These are phyloP conservation scores for Orius insidiosus DNA, from an alignment of 1,140 invertebrate species.

Conservation along the genomic window DNA sequence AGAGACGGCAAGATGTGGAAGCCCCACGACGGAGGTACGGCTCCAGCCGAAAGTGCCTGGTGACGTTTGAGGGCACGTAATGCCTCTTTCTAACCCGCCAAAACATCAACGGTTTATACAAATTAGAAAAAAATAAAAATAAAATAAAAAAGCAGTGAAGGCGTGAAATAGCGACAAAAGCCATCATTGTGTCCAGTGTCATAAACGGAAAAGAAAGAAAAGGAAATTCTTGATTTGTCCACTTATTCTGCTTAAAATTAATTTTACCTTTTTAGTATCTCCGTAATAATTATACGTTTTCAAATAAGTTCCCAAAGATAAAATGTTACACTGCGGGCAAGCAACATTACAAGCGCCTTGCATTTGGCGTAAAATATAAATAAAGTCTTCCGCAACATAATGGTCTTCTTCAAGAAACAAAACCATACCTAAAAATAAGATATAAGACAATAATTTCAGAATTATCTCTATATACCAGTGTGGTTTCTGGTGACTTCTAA, in stretches of 20 bases:
- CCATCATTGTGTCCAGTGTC: too few species aligned
- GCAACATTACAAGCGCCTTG: conserved; percentile 50
- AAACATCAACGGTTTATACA: conserved; percentile 1
- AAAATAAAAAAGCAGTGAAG: background rate
- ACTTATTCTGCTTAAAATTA: background rate
- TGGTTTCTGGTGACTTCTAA: conserved; percentile 53
- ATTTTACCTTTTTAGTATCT: conserved; percentile 50
- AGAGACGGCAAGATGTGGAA: conserved; percentile 66
- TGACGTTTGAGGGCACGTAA: conserved; percentile 35
- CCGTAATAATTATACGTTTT: conserved; percentile 81
- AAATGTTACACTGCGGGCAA: conserved; percentile 76
- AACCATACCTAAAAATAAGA: conserved; percentile 40
- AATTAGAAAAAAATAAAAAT: background rate
- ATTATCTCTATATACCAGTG: conserved; percentile 33
- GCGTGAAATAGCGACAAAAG: too few species aligned
- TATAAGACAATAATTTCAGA: too few species aligned
- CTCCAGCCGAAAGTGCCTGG: conserved; percentile 27
- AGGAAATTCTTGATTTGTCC: too few species aligned
- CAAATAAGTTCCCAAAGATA: conserved; percentile 86
- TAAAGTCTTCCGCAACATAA: conserved; percentile 88
- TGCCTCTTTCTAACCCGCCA: conserved; percentile 34
- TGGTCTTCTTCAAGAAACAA: conserved; percentile 97
- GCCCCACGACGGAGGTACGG: conserved; percentile 49
- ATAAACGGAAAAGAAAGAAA: too few species aligned
- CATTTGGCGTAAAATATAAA: conserved; percentile 71